Conservation (phyloP, 1,140 invertebrate species). For the Thaumatotibia leucotreta region DNA sequence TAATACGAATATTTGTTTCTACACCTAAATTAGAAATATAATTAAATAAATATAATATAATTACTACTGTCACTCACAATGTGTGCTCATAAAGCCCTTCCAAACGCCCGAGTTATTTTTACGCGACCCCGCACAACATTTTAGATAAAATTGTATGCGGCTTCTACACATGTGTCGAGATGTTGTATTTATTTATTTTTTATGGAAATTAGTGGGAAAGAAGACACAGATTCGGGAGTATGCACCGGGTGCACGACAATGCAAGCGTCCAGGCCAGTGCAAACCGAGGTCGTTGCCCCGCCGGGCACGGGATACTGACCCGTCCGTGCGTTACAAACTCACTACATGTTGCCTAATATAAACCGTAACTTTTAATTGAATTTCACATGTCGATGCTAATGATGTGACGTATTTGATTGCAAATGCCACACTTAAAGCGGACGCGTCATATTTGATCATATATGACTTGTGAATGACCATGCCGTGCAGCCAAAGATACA, state of each 20-base stretch:
- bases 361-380: conserved; percentile 11
- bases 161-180: not conserved
- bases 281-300: conserved; percentile 51
- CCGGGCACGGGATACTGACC: conserved; percentile 57
- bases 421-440: not conserved
- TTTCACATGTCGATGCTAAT: conserved; percentile 9
- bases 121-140: too few relatives aligned
- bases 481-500: not conserved
- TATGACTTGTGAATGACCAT: not conserved
- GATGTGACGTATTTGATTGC: not conserved
- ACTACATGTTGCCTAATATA: not conserved
- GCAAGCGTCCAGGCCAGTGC: conserved; percentile 52
- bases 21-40: too few relatives aligned
- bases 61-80: too few relatives aligned
- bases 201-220: conserved; percentile 16
- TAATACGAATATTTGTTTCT: too few relatives aligned
- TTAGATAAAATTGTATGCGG: too few relatives aligned
- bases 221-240: conserved; percentile 33
- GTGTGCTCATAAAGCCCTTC: too few relatives aligned
- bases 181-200: not conserved
- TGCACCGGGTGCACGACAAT: conserved; percentile 45
- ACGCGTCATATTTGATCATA: not conserved
- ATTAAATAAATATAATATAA: too few relatives aligned
- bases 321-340: conserved; percentile 25
- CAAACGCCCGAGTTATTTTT: too few relatives aligned